Conservation (phyloP, 2,888 invertebrate species). For the Polydrusus tereticollis region DNA sequence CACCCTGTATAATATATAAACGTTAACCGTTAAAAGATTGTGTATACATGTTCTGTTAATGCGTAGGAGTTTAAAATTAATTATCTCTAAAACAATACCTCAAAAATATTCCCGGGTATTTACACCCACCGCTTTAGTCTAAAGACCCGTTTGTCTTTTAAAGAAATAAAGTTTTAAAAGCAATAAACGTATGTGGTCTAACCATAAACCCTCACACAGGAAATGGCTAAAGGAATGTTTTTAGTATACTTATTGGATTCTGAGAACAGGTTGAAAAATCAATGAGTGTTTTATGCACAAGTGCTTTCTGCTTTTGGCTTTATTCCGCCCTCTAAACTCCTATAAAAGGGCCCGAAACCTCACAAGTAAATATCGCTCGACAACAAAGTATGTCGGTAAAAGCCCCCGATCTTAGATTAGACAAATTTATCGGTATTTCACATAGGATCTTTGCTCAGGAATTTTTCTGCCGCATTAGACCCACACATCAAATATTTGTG, state of each 20-base stretch:
- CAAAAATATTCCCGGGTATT: neutral
- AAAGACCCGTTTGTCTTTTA: conserved; percentile 33
- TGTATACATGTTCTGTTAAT: conserved; percentile 24
- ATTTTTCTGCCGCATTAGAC: conserved; percentile 45
- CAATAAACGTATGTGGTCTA: conserved; percentile 47
- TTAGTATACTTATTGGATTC: conserved; percentile 48
- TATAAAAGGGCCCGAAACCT: conserved; percentile 41
- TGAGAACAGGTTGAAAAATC: conserved; percentile 49
- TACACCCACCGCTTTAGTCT: conserved; percentile 40
- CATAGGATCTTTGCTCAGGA: conserved; percentile 36
- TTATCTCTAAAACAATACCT: conserved; percentile 1
- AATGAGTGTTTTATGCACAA: conserved; percentile 50
- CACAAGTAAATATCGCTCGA: conserved; percentile 28
- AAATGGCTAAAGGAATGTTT: conserved; percentile 46
- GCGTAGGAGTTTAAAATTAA: conserved; percentile 2
- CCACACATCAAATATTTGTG: conserved; percentile 42
- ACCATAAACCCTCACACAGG: conserved; percentile 45
- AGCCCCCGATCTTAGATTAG: conserved; percentile 49
- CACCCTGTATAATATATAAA: neutral
- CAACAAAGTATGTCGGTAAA: conserved; percentile 44
- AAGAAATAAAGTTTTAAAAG: conserved; percentile 39
- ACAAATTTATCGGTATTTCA: conserved; percentile 48
- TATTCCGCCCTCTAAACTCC: conserved; percentile 45
- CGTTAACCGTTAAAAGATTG: neutral
- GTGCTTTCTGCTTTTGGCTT: conserved; percentile 47